A percentile compares a stretch with the other conserved stretches of the same genome.
These are phyloP conservation scores for Acleris laterana DNA, from an alignment of 2,888 invertebrate genomes.

Conservation along the genomic window DNA sequence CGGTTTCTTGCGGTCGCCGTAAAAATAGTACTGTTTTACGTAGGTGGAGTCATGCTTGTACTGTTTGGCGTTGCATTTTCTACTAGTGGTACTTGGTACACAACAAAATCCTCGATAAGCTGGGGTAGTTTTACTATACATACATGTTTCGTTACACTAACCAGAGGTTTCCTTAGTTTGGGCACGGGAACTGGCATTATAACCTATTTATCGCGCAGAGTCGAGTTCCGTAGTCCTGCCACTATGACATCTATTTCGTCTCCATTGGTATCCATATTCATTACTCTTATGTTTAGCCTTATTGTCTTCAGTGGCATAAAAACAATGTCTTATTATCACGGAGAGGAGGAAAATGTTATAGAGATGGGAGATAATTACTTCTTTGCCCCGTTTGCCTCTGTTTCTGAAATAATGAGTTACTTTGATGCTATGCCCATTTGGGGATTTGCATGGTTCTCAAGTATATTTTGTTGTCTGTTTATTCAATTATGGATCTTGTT, in stretches of 20 bases:
- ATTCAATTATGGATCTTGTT: conserved; percentile 63
- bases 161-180: conserved; percentile 57
- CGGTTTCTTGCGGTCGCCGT: conserved; percentile 56
- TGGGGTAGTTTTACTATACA: conserved; percentile 51
- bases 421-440: conserved; percentile 63
- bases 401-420: conserved; percentile 67
- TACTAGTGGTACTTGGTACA: conserved; percentile 68
- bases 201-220: conserved; percentile 60
- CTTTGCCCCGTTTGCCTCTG: conserved; percentile 62
- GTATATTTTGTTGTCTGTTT: conserved; percentile 59
- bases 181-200: conserved; percentile 69
- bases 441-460: conserved; percentile 68
- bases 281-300: conserved; percentile 55
- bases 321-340: conserved; percentile 73
- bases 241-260: conserved; percentile 69
- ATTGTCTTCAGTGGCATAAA: conserved; percentile 67
- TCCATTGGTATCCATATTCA: conserved; percentile 56
- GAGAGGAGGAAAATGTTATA: conserved; percentile 67
- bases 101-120: conserved; percentile 54
- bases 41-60: conserved; percentile 54
- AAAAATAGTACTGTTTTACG: conserved; percentile 54
- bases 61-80: conserved; percentile 66
- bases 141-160: conserved; percentile 50
- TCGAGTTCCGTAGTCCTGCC: conserved; percentile 71
- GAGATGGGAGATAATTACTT: conserved; percentile 60